Evolutionary conservation across 2,888 invertebrate genomes (phyloP), one percentile per base, ranked within the genome.

Genomic region (Tubiluchus corallicola): DNA sequence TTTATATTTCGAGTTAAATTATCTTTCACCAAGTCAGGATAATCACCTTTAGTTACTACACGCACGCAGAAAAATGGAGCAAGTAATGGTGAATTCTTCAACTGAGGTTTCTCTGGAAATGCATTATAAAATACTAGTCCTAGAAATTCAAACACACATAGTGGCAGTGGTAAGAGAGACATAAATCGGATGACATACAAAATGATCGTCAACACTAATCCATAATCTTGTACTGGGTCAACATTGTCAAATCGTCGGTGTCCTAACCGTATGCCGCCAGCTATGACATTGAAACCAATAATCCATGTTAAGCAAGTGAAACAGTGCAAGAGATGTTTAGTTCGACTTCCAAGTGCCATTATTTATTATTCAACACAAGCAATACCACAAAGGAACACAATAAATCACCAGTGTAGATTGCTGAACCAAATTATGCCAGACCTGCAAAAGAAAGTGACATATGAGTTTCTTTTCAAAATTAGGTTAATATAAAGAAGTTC

Each of bases 31-130:
- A 94, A 68, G 54, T 85, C 79, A 3, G 90, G 82, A 62, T 81
- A 94, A 65, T 90, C 87, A 29, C 94, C 92, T 47, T 90, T 74
- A 1, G 92, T 94, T 4, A 94, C 92, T 19, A 90, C 78, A 52
- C 92, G 74, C 53, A 94, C 81, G 63, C 88, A 92, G 47, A 94
- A 80, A 62, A 90, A 90, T 2, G 92, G 92, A 41, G 88, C 87
- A 50, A 90, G 65, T 21, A 90, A 67, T 2, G 90, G 90, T 4
- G 87, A 85, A 16, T 87, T 84, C 65, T 85, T 85, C 21, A 84
- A 68, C 51, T 76, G 71, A 2, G 87, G 82, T 68, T 83, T 84
- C 54, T 88, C 87, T 43, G 88, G 85, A 64, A 94, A 94, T 51
- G 88, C 84, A 69, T 92, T 92, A 65, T 85, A 92, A 52, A 84